phyloP scores from a whole-genome alignment of 64 coral and sea anemone species.

The Actinia equina region DNA sequence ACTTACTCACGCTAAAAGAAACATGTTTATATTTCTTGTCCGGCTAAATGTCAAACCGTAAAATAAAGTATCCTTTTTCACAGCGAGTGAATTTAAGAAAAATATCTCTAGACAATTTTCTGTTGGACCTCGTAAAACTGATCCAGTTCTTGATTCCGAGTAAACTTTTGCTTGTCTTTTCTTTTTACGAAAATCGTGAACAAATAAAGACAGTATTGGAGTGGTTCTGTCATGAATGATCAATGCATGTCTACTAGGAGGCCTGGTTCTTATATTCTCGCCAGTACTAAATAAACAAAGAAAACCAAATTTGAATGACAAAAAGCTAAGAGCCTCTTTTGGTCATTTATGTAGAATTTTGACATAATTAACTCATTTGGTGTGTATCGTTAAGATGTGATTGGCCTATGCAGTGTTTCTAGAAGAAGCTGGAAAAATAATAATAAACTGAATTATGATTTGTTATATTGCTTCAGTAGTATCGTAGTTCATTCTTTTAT shows the following conservation, averaged over 20 bases:
- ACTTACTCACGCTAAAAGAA: background rate
- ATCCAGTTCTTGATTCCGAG: background rate
- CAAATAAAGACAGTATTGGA: background rate
- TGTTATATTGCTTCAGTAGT: too few species aligned
- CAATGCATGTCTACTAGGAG: background rate
- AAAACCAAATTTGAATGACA: constrained; percentile 8
- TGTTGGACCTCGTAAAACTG: background rate
- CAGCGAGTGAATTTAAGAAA: too few species aligned
- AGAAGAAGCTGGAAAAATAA: background rate
- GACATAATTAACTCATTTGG: background rate
- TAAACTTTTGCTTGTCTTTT: background rate
- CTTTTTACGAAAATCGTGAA: background rate
- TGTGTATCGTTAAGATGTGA: background rate
- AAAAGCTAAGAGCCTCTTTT: background rate
- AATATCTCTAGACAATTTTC: background rate
- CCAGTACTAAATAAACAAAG: background rate
- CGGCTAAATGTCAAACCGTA: background rate
- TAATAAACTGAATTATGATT: background rate
- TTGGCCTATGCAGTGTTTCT: background rate
- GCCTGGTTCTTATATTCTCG: background rate
- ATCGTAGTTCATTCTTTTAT: too few species aligned
- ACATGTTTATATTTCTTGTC: background rate
- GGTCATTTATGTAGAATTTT: background rate
- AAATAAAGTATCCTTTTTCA: too few species aligned
- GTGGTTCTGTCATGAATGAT: background rate